Base-by-base conservation (phyloP, 1,140 invertebrate genomes). In the Apis mellifera region DNA sequence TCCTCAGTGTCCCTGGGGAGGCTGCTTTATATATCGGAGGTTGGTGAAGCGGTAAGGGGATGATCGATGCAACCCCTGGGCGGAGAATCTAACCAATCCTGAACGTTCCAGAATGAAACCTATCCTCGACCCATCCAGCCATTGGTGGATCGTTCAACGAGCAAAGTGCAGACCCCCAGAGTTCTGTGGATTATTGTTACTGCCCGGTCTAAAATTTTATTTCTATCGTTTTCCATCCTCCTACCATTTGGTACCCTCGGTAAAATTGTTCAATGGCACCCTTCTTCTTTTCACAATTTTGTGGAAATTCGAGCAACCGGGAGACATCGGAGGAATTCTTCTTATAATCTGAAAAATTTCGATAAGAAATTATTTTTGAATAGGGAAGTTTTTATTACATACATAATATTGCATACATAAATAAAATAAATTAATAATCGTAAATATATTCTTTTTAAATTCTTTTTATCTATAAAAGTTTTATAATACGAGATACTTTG, bases 21-120 rank as follows among this genome's bases (percentile, higher is more conserved):
- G 76, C 85, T 42, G 70, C 82, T 89, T 92, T 93, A 92, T 94
- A 94, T 94, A 93, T 72, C 65, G 54, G 57, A 75, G 82, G 74
- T 74, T 55, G 60, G 55, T 73, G 78, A 59, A 21, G 54, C 17
- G 62, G 75, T 66, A 81, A 81, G 83, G 83, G 84, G 84, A 88
- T 91, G 89, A 94, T 94, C 93, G 90, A 93, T 93, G 92, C 92
- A 91, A 92, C 88, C 88, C 89, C 90, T 89, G 88, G 91, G 93
- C 92, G 90, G 92, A 91, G 90, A 89, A 85, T 70, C 50, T 64
- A 68, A 50, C 91, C 90, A 91, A 94, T 93, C 85, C 77, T 57
- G 32, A 55, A 32, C 1, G 55, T 62, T 50, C 62, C 68, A 74
- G 68, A 79, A 75, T 83, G 84, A 66, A 84, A 82, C 78, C 83